Conservation (phyloP, 2,797 vertebrate genomes). For the Gila robusta region DNA sequence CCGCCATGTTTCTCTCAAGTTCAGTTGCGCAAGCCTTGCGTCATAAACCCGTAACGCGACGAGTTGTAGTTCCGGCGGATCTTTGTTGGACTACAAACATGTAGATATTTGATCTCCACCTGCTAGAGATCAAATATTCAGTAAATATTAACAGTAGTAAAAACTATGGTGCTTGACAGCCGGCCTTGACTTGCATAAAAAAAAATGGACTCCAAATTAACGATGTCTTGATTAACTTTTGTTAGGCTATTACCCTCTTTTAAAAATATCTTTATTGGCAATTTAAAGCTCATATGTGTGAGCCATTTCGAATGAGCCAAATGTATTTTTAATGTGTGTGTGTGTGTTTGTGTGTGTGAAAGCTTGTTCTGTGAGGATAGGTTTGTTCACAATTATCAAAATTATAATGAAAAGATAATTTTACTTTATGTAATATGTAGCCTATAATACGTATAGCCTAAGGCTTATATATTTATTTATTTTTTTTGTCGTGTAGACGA, state of each 20-base stretch:
- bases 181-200: background rate
- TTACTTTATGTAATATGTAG: too few species aligned
- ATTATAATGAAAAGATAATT: background rate
- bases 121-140: background rate
- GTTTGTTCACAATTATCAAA: background rate
- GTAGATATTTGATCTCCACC: background rate
- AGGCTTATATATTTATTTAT: too few species aligned
- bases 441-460: too few species aligned
- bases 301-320: background rate
- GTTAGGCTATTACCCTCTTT: background rate
- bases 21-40: constrained; percentile 7
- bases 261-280: background rate
- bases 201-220: background rate
- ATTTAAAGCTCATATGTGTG: background rate
- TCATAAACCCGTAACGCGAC: constrained; percentile 67
- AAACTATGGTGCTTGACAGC: background rate
- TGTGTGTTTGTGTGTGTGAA: background rate
- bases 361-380: background rate
- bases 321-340: background rate
- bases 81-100: background rate
- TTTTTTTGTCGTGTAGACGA: too few species aligned
- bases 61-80: constrained; percentile 46
- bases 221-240: background rate
- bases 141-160: background rate
- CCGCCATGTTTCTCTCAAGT: constrained; percentile 74